Conservation (phyloP, 2,797 vertebrate species). For the Cyprinodon diabolis region DNA sequence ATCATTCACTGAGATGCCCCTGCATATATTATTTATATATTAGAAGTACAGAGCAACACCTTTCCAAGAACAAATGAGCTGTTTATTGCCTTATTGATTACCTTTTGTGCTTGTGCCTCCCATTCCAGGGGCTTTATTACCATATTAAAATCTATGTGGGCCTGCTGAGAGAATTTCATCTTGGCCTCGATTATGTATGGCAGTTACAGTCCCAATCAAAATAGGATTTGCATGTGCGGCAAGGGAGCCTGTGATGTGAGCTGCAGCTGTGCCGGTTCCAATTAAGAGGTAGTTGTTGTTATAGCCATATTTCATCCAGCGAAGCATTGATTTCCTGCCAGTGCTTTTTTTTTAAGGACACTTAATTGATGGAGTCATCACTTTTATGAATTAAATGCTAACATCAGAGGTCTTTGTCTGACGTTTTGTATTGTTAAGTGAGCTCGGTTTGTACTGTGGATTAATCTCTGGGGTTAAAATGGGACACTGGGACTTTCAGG, state of each 20-base stretch:
- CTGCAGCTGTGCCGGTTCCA: conserved; percentile 61
- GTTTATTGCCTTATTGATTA: conserved; percentile 70
- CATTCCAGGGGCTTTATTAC: conserved; percentile 47
- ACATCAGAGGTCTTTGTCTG: conserved; percentile 3
- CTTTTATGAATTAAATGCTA: conserved; percentile 18
- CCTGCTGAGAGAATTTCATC: conserved; percentile 47
- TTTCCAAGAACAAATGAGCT: conserved; percentile 32
- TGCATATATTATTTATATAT: not conserved
- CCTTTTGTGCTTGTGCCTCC: conserved; percentile 52
- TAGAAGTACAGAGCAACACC: not conserved
- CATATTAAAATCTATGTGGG: conserved; percentile 46
- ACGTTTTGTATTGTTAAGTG: conserved; percentile 3
- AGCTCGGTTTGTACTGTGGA: not conserved
- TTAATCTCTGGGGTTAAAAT: conserved; percentile 6
- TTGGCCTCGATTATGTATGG: conserved; percentile 57
- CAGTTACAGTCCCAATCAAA: conserved; percentile 54
- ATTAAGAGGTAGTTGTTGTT: conserved; percentile 56
- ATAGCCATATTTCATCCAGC: conserved; percentile 21
- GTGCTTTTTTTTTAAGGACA: conserved; percentile 5
- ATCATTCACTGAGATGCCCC: not conserved
- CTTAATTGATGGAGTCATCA: conserved; percentile 27
- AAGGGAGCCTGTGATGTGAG: conserved; percentile 22
- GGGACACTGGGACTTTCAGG: not conserved
- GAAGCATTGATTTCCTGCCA: conserved; percentile 35
- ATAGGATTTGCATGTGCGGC: conserved; percentile 53